phyloP scores from a whole-genome alignment of 2,888 invertebrate species.

The Agonopterix arenella region DNA sequence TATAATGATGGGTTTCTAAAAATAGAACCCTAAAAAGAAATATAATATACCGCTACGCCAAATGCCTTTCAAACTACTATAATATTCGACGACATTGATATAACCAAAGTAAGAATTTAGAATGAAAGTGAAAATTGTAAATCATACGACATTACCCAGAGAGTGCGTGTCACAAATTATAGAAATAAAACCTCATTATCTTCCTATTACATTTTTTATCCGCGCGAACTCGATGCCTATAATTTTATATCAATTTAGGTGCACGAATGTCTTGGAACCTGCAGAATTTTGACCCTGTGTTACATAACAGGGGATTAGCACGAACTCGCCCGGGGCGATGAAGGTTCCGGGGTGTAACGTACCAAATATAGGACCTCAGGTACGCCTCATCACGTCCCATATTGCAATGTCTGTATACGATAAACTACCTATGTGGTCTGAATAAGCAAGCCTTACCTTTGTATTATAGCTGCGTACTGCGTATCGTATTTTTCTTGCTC shows the following conservation, averaged over 20 bases:
- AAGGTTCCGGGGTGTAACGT: constrained; percentile 18
- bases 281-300: constrained; percentile 14
- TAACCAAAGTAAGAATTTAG: too few relatives aligned
- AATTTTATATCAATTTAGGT: constrained; percentile 8
- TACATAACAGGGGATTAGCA: constrained; percentile 30
- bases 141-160: not conserved
- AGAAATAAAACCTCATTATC: constrained; percentile 13
- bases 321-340: constrained; percentile 31
- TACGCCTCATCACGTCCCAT: constrained; percentile 37
- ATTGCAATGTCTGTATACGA: not conserved
- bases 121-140: constrained; percentile 1
- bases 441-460: too few relatives aligned
- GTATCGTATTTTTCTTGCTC: too few relatives aligned
- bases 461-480: too few relatives aligned
- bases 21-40: too few relatives aligned
- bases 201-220: constrained; percentile 12
- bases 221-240: constrained; percentile 7
- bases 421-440: too few relatives aligned
- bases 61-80: too few relatives aligned
- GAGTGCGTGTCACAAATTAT: constrained; percentile 16
- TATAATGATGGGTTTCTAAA: too few relatives aligned
- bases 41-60: too few relatives aligned
- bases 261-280: constrained; percentile 4
- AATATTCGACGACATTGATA: too few relatives aligned
- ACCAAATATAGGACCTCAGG: constrained; percentile 29